These are phyloP conservation scores for Anabas testudineus DNA, from an alignment of 2,797 vertebrate species.

Conservation along the genomic window DNA sequence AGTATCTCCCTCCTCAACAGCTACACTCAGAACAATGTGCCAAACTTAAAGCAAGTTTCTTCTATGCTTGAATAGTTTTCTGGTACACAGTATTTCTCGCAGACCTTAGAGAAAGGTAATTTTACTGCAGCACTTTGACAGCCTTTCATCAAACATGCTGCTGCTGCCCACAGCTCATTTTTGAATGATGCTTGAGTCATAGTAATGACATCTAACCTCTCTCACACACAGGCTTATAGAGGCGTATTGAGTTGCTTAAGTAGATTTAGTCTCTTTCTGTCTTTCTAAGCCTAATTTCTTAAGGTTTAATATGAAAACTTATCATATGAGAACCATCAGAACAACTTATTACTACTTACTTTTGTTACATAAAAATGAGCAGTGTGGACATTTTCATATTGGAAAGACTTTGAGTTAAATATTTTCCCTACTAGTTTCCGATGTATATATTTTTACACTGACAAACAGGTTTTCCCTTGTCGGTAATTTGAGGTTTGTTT, in stretches of 20 bases:
- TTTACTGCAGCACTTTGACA: conserved; percentile 25
- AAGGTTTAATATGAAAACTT: conserved; percentile 30
- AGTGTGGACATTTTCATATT: too few relatives aligned
- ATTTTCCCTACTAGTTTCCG: too few relatives aligned
- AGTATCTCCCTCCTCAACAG: conserved; percentile 12
- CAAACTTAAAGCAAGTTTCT: conserved; percentile 38
- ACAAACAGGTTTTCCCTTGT: conserved; percentile 5
- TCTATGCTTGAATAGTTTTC: conserved; percentile 34
- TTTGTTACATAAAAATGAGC: too few relatives aligned
- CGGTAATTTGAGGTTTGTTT: neutral
- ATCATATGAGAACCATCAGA: conserved; percentile 1
- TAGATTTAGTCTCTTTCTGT: conserved; percentile 14
- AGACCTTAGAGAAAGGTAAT: conserved; percentile 44
- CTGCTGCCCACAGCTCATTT: conserved; percentile 25
- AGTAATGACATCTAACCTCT: conserved; percentile 27
- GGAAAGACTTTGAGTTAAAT: too few relatives aligned
- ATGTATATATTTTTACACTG: conserved; percentile 2
- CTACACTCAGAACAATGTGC: conserved; percentile 7
- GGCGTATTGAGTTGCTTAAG: conserved; percentile 8
- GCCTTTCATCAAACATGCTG: conserved; percentile 32
- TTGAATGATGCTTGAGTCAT: conserved; percentile 5
- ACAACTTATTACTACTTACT: too few relatives aligned
- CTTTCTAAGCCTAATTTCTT: conserved; percentile 35
- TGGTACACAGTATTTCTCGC: conserved; percentile 27
- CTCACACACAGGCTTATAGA: neutral